phyloP scores from a whole-genome alignment of 1,140 invertebrate species.

The Calephelis nemesis region DNA sequence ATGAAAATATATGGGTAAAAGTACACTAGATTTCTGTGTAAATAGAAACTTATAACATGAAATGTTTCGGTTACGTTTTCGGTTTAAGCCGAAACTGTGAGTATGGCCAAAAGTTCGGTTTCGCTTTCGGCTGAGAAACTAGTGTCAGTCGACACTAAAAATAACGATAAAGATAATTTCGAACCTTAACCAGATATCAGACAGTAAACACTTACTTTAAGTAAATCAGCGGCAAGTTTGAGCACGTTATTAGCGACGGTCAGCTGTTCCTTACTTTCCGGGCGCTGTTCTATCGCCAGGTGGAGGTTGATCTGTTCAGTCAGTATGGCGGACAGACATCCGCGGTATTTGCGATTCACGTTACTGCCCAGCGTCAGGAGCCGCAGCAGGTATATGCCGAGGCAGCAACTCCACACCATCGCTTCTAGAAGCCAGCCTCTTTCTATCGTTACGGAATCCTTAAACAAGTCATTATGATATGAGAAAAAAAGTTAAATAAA shows the following conservation, averaged over 20 bases:
- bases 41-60: too few relatives aligned
- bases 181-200: too few relatives aligned
- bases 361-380: constrained; percentile 92
- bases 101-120: too few relatives aligned
- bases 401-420: constrained; percentile 90
- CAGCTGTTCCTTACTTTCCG: constrained; percentile 97
- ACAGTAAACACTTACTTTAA: constrained; percentile 85
- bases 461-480: constrained; percentile 18
- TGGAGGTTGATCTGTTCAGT: constrained; percentile 91
- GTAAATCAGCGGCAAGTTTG: constrained; percentile 94
- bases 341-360: constrained; percentile 71
- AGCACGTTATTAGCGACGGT: constrained; percentile 97
- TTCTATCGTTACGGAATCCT: constrained; percentile 90
- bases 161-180: too few relatives aligned
- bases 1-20: too few relatives aligned
- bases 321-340: constrained; percentile 70
- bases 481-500: neutral
- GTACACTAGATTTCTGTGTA: too few relatives aligned
- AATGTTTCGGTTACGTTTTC: too few relatives aligned
- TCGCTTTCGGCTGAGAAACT: too few relatives aligned
- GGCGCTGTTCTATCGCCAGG: constrained; percentile 98
- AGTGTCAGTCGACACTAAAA: too few relatives aligned
- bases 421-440: constrained; percentile 91
- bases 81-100: too few relatives aligned
- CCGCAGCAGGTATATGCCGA: constrained; percentile 93